phyloP scores from a whole-genome alignment of 2,113 vertebrate genomes.

The Epinephelus lanceolatus region DNA sequence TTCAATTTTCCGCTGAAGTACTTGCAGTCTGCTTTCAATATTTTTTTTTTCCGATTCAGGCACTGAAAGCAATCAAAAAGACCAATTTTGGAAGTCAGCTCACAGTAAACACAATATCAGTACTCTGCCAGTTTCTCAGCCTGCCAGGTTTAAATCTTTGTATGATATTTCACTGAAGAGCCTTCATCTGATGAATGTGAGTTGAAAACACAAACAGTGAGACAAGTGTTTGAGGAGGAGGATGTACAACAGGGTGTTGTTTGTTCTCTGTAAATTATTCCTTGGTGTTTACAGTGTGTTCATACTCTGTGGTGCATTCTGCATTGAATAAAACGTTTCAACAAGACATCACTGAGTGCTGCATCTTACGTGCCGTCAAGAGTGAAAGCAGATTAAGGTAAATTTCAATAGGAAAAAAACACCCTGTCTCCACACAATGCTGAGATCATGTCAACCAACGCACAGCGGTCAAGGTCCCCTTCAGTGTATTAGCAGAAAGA shows the following conservation, averaged over 20 bases:
- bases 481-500: background rate
- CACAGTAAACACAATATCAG: background rate
- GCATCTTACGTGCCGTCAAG: background rate
- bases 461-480: background rate
- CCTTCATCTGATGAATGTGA: slow-evolving; percentile 15
- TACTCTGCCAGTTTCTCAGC: background rate
- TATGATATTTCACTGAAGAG: slow-evolving; percentile 2
- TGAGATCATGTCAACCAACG: background rate
- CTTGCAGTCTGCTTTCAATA: background rate
- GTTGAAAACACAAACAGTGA: background rate
- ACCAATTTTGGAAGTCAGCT: background rate
- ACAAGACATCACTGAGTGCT: background rate
- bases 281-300: slow-evolving; percentile 31
- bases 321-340: slow-evolving; percentile 61
- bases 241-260: slow-evolving; percentile 23
- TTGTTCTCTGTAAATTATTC: slow-evolving; percentile 35
- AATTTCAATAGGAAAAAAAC: background rate
- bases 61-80: background rate
- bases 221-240: background rate
- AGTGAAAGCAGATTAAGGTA: background rate
- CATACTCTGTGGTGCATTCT: slow-evolving; percentile 21
- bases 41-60: background rate
- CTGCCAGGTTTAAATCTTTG: slow-evolving; percentile 7
- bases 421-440: background rate
- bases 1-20: background rate